These are phyloP conservation scores for Oxytorus armatus DNA, from an alignment of 2,888 invertebrate genomes.

Conservation along the genomic window DNA sequence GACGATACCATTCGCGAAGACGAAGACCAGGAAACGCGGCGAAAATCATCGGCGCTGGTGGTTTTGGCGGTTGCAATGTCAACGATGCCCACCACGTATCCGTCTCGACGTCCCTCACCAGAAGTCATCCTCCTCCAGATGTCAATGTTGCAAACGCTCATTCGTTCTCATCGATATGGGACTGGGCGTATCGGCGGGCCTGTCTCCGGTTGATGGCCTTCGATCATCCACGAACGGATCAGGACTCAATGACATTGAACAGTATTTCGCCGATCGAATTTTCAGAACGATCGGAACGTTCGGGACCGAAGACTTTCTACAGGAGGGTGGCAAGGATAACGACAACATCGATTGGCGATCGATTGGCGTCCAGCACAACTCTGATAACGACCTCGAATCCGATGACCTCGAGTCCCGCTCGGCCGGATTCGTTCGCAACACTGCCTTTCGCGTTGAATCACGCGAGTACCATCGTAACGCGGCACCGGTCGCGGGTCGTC, in stretches of 20 bases:
- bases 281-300: no score
- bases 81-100: slow-evolving; percentile 2
- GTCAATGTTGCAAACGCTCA: slow-evolving; percentile 7
- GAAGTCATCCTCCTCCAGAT: slow-evolving; percentile 1
- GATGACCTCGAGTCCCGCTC: slow-evolving; percentile 42
- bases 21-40: slow-evolving; percentile 54
- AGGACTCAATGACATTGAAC: no score
- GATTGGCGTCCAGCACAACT: no score
- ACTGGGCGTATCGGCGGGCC: no score
- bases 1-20: slow-evolving; percentile 70
- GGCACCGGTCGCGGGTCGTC: slow-evolving; percentile 84
- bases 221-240: no score
- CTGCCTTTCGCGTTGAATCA: slow-evolving; percentile 68
- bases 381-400: slow-evolving; percentile 5
- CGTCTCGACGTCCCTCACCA: not conserved
- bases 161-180: slow-evolving; percentile 18
- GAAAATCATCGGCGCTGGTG: slow-evolving; percentile 18
- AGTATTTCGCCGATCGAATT: no score
- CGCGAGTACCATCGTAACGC: slow-evolving; percentile 67
- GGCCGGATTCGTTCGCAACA: slow-evolving; percentile 60
- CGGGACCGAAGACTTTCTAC: no score
- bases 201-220: no score
- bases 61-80: slow-evolving; percentile 23
- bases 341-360: not conserved
- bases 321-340: no score